Conservation (phyloP, 2,113 vertebrate genomes). For the Erythrocebus patas region DNA sequence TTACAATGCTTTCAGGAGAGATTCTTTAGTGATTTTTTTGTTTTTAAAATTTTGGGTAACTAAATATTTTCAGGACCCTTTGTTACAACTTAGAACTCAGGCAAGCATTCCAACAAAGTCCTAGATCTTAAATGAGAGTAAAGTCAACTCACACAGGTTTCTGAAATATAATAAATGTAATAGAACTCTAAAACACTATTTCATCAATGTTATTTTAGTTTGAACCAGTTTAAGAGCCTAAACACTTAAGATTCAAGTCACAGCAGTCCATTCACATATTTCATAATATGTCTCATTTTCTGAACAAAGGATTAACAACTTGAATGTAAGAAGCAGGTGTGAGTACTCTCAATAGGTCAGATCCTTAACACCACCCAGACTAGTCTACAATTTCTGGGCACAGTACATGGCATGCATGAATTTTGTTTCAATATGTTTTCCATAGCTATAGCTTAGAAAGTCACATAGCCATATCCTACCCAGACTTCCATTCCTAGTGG, state of each 20-base stretch:
- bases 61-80: background rate
- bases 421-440: slow-evolving; percentile 53
- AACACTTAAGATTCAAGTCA: slow-evolving; percentile 46
- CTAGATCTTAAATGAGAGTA: background rate
- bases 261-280: slow-evolving; percentile 49
- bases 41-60: background rate
- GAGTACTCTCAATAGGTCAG: slow-evolving; percentile 48
- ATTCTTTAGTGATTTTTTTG: background rate
- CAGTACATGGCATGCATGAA: slow-evolving; percentile 49
- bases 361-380: slow-evolving; percentile 52
- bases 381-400: slow-evolving; percentile 62
- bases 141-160: background rate
- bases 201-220: slow-evolving; percentile 32
- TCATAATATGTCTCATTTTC: slow-evolving; percentile 57
- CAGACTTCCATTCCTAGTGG: slow-evolving; percentile 14
- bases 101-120: background rate
- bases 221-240: slow-evolving; percentile 34
- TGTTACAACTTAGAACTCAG: background rate
- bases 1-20: background rate
- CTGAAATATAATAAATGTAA: background rate
- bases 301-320: slow-evolving; percentile 64
- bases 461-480: slow-evolving; percentile 16
- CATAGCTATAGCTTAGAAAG: slow-evolving; percentile 43
- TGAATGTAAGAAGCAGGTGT: slow-evolving; percentile 73
- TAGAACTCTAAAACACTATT: background rate